Percentiles rank a stretch among this genome's conserved stretches.
Evolutionary conservation across 2,888 invertebrate species (phyloP).

Genomic region (Dioctria linearis): DNA sequence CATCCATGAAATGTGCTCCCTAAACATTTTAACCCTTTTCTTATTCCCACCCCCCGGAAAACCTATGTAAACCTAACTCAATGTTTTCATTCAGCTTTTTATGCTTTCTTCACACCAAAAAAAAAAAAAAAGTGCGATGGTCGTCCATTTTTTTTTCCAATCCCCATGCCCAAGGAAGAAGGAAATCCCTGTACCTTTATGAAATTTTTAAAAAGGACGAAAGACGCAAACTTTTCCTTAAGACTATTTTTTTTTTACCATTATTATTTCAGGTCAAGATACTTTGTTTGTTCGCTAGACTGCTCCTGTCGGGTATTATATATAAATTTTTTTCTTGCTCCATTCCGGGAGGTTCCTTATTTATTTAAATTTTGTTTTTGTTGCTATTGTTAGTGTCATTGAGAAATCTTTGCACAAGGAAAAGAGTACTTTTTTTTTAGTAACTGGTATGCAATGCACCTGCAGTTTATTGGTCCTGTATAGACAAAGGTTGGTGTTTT

Average conservation of each 20-base stretch:
- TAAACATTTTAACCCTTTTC: constrained; percentile 24
- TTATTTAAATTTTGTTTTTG: constrained; percentile 10
- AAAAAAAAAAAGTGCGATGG: too few species aligned
- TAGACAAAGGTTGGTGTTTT: background rate
- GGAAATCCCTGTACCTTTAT: constrained; percentile 17
- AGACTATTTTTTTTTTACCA: background rate
- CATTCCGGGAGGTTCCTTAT: background rate
- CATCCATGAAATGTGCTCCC: background rate
- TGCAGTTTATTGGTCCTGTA: background rate
- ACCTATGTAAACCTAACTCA: background rate
- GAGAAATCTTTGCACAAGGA: background rate
- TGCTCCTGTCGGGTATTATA: constrained; percentile 2
- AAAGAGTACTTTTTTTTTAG: background rate
- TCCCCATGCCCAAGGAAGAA: background rate
- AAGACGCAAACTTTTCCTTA: constrained; percentile 22
- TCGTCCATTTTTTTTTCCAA: background rate
- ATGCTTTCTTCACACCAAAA: background rate
- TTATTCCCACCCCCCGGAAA: background rate
- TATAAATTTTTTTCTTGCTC: constrained; percentile 19
- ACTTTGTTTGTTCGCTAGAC: constrained; percentile 16
- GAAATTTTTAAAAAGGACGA: constrained; percentile 26
- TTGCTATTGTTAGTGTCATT: constrained; percentile 12
- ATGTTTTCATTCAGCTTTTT: background rate
- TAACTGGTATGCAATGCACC: background rate
- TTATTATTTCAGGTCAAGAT: constrained; percentile 41